phyloP scores from a whole-genome alignment of 2,797 vertebrate genomes.

The Vespertilio murinus region DNA sequence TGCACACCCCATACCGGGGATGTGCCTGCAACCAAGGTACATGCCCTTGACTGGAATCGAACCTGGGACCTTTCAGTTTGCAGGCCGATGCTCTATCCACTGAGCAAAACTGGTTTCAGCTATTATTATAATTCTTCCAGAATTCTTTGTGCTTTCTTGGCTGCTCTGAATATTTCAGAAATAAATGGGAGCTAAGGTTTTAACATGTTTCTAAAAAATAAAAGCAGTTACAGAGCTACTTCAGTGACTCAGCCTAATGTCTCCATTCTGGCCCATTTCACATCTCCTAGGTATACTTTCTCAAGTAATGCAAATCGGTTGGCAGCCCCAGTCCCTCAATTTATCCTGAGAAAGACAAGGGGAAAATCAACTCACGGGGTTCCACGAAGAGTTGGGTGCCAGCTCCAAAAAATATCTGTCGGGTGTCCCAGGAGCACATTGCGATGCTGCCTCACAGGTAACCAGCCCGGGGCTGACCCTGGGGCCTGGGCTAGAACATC shows the following conservation, averaged over 20 bases:
- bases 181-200: neutral
- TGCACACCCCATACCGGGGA: too few relatives aligned
- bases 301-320: neutral
- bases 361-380: constrained; percentile 36
- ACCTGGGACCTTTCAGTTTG: too few relatives aligned
- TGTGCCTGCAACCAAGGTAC: too few relatives aligned
- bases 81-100: too few relatives aligned
- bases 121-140: neutral
- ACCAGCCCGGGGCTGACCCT: neutral
- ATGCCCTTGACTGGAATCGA: too few relatives aligned
- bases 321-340: neutral
- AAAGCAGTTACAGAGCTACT: neutral
- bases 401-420: constrained; percentile 70
- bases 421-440: constrained; percentile 66
- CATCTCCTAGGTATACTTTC: neutral
- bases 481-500: constrained; percentile 20
- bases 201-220: constrained; percentile 2
- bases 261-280: neutral
- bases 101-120: too few relatives aligned
- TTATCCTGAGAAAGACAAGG: constrained; percentile 14
- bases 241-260: neutral
- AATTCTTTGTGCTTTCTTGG: neutral
- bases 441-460: neutral
- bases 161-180: constrained; percentile 18
- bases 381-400: constrained; percentile 69